phyloP scores from a whole-genome alignment of 2,797 vertebrate species.

The Fistularia commersonii region DNA sequence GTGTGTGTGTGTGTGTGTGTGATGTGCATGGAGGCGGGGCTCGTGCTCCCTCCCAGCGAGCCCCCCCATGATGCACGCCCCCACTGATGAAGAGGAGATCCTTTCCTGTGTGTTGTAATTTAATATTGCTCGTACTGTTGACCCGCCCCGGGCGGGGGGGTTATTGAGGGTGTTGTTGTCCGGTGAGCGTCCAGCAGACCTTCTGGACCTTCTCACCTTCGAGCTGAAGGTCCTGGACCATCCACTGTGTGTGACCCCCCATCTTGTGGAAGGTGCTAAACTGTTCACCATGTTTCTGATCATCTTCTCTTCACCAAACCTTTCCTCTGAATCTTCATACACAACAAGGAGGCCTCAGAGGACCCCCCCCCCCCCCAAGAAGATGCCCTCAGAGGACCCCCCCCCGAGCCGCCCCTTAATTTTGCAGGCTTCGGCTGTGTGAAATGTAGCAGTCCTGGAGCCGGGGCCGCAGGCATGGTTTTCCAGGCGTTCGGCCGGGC shows the following conservation, averaged over 20 bases:
- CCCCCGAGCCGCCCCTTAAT: no score
- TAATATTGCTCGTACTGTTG: neutral
- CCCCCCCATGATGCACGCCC: constrained; percentile 24
- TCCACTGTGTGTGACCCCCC: constrained; percentile 20
- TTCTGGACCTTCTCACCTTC: constrained; percentile 27
- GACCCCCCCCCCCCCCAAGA: no score
- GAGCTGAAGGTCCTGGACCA: constrained; percentile 23
- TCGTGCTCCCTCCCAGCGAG: constrained; percentile 52
- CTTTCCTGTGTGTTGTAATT: neutral
- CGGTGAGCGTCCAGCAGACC: no score
- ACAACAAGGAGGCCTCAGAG: neutral
- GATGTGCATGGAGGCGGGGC: constrained; percentile 40
- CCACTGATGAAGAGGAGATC: constrained; percentile 6
- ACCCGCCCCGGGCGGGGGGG: neutral
- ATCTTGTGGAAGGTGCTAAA: constrained; percentile 28
- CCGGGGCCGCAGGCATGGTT: no score
- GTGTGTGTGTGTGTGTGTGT: constrained; percentile 21
- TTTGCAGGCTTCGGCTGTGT: no score
- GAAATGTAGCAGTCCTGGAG: no score
- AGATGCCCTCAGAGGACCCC: no score
- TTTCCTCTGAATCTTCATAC: constrained; percentile 1
- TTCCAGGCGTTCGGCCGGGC: no score
- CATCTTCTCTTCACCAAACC: constrained; percentile 38
- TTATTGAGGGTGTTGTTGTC: constrained; percentile 3
- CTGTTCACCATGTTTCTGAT: constrained; percentile 20